A percentile compares a stretch with the other conserved stretches of the same genome.
Evolutionary conservation across 2,113 vertebrate species (phyloP).

Genomic region (Leptocoma aspasia): DNA sequence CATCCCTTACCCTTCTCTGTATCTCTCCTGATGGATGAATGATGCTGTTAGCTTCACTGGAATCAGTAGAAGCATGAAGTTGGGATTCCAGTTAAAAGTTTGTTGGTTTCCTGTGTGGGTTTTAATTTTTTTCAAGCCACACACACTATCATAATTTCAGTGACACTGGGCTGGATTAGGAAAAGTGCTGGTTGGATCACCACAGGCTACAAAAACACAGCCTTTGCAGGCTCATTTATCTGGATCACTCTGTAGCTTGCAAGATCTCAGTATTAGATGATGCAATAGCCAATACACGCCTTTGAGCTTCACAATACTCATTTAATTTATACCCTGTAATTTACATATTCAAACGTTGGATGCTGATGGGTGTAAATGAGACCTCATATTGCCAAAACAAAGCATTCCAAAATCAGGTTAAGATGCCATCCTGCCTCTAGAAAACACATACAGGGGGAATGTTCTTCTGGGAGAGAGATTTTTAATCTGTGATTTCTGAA

Average conservation of each 20-base stretch:
- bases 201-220: neutral
- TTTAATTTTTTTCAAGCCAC: neutral
- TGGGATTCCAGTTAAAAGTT: neutral
- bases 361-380: neutral
- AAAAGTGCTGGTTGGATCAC: neutral
- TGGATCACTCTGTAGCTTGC: fast-evolving
- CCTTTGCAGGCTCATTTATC: neutral
- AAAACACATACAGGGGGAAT: neutral
- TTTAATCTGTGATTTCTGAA: neutral
- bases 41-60: neutral
- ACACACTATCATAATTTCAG: fast-evolving
- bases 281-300: neutral
- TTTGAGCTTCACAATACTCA: neutral
- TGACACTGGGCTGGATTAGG: neutral
- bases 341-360: neutral
- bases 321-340: constrained; percentile 14
- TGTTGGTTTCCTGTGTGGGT: fast-evolving
- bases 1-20: neutral
- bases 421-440: neutral
- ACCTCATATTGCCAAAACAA: neutral
- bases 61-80: neutral
- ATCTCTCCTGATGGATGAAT: neutral
- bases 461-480: neutral
- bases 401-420: neutral
- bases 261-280: neutral